Conservation (phyloP, 2,113 vertebrate species). For the Ovis aries region DNA sequence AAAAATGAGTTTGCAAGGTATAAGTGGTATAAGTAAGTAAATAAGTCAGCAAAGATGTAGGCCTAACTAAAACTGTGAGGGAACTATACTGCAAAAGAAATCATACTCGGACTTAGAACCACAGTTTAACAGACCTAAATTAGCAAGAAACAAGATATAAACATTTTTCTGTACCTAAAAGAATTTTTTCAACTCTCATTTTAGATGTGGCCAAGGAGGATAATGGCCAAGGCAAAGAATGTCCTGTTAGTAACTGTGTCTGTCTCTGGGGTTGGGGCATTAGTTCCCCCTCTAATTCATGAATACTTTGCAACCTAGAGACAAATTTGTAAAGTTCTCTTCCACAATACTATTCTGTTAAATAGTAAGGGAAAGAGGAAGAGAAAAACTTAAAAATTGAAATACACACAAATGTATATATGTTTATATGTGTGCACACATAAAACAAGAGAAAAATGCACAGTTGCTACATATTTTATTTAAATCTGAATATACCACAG, state of each 20-base stretch:
- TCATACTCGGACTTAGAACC: background rate
- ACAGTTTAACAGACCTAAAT: background rate
- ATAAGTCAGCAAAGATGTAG: background rate
- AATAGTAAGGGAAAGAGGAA: background rate
- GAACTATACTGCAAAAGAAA: background rate
- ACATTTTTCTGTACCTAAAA: background rate
- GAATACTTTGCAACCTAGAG: background rate
- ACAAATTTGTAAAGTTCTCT: background rate
- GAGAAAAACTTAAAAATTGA: background rate
- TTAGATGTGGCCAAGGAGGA: background rate
- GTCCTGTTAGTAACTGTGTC: background rate
- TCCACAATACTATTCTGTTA: background rate
- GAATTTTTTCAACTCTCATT: background rate
- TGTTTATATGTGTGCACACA: background rate
- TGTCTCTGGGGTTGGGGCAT: background rate
- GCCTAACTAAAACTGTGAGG: background rate
- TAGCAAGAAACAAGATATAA: background rate
- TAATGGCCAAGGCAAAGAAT: background rate
- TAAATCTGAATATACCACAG: background rate
- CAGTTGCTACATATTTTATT: background rate
- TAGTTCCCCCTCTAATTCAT: background rate
- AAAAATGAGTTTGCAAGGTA: background rate
- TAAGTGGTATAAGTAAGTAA: background rate
- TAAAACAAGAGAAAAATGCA: background rate
- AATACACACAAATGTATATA: background rate